These are phyloP conservation scores for Dynastes maya DNA, from an alignment of 2,888 invertebrate genomes.

Conservation along the genomic window DNA sequence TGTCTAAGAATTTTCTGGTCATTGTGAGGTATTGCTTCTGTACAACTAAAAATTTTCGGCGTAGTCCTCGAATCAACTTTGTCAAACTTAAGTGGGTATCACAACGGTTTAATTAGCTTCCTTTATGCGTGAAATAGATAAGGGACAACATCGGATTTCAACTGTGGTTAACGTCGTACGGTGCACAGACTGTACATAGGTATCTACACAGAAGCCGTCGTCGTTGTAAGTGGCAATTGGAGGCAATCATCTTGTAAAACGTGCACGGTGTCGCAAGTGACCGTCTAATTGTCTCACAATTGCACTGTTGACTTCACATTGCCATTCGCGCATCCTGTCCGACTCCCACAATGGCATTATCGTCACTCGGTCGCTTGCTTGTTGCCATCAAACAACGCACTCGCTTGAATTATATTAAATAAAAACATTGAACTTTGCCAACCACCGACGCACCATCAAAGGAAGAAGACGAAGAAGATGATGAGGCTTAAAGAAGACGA, in stretches of 20 bases:
- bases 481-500: not conserved
- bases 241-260: constrained; percentile 51
- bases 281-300: constrained; percentile 56
- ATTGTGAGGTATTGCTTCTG: too few relatives aligned
- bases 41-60: too few relatives aligned
- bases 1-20: too few relatives aligned
- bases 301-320: constrained; percentile 61
- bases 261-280: constrained; percentile 51
- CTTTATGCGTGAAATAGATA: too few relatives aligned
- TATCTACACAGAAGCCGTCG: constrained; percentile 25
- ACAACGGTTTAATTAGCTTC: too few relatives aligned
- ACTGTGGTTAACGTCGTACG: not conserved
- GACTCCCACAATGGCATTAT: constrained; percentile 52
- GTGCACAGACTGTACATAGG: not conserved
- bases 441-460: constrained; percentile 10
- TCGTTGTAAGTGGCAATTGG: constrained; percentile 42
- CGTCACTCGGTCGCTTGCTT: constrained; percentile 44
- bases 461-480: not conserved
- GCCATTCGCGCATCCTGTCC: constrained; percentile 59
- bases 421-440: constrained; percentile 50
- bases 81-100: too few relatives aligned
- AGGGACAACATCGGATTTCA: too few relatives aligned
- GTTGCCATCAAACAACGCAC: constrained; percentile 49
- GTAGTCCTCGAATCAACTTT: too few relatives aligned
- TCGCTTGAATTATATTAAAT: constrained; percentile 47